These are phyloP conservation scores for Meghimatium bilineatum DNA, from an alignment of 2,888 invertebrate genomes.

Conservation along the genomic window DNA sequence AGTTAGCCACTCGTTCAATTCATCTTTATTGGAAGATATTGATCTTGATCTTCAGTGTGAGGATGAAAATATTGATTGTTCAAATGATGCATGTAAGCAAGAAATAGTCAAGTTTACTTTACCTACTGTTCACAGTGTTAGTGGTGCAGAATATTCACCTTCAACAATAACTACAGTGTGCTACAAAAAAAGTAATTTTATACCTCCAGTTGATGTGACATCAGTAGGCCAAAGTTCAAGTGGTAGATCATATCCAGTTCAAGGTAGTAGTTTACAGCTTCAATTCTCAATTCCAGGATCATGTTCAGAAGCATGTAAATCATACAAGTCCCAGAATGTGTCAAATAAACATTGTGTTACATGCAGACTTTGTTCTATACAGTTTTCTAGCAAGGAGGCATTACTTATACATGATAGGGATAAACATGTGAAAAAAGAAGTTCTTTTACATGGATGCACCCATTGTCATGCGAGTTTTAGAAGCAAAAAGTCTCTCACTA, in stretches of 20 bases:
- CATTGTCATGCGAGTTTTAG: neutral
- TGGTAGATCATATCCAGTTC: neutral
- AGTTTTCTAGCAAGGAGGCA: slow-evolving; percentile 27
- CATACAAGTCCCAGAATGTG: neutral
- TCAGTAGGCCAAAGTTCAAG: neutral
- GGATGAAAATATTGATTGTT: slow-evolving; percentile 15
- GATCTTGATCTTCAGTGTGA: slow-evolving; percentile 37
- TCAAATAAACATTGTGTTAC: neutral
- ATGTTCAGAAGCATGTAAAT: neutral
- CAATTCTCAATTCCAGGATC: neutral
- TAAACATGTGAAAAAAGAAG: slow-evolving; percentile 32
- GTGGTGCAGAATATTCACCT: neutral
- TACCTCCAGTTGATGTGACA: neutral
- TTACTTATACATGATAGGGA: slow-evolving; percentile 15
- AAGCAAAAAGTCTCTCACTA: neutral
- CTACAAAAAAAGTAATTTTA: neutral
- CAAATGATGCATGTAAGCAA: neutral
- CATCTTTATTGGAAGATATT: slow-evolving; percentile 30
- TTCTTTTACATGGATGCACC: neutral
- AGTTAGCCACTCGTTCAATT: neutral
- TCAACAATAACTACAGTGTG: neutral
- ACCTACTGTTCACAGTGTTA: neutral
- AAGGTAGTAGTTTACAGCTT: neutral
- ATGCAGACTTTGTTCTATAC: slow-evolving; percentile 16
- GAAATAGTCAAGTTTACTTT: neutral